Evolutionary conservation across 2,888 invertebrate species (phyloP).

Genomic region (Drosophila austrosaltans): DNA sequence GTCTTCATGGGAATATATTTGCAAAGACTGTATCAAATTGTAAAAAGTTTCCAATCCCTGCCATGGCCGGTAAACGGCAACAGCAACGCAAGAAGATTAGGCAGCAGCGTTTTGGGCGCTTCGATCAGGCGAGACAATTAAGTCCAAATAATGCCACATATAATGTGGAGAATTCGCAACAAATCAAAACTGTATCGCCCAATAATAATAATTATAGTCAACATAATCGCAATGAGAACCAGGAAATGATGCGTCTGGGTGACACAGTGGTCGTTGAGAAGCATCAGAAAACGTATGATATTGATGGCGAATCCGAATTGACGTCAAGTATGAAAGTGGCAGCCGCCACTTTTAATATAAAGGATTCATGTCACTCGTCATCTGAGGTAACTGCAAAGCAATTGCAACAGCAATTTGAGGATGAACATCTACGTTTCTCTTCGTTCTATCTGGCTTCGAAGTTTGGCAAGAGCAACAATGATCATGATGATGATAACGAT

Average conservation of each 20-base stretch:
- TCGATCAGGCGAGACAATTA: slow-evolving; percentile 50
- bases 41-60: background rate
- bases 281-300: background rate
- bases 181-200: background rate
- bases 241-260: slow-evolving; percentile 19
- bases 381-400: slow-evolving; percentile 1
- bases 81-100: slow-evolving; percentile 45
- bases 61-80: slow-evolving; percentile 21
- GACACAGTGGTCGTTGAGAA: slow-evolving; percentile 23
- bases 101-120: slow-evolving; percentile 44
- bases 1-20: slow-evolving; percentile 67
- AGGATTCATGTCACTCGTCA: background rate
- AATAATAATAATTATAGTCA: slow-evolving; percentile 52
- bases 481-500: background rate
- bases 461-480: background rate
- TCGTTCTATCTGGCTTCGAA: slow-evolving; percentile 16
- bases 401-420: slow-evolving; percentile 36
- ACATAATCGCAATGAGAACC: slow-evolving; percentile 34
- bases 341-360: slow-evolving; percentile 28
- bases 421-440: slow-evolving; percentile 19
- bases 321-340: background rate
- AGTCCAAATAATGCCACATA: slow-evolving; percentile 24
- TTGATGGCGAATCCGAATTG: background rate
- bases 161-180: background rate
- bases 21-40: slow-evolving; percentile 33